Evolutionary conservation across 2,888 invertebrate species (phyloP), one percentile per base, ranked within the genome.

Genomic region (Acanthococcus lagerstroemiae): DNA sequence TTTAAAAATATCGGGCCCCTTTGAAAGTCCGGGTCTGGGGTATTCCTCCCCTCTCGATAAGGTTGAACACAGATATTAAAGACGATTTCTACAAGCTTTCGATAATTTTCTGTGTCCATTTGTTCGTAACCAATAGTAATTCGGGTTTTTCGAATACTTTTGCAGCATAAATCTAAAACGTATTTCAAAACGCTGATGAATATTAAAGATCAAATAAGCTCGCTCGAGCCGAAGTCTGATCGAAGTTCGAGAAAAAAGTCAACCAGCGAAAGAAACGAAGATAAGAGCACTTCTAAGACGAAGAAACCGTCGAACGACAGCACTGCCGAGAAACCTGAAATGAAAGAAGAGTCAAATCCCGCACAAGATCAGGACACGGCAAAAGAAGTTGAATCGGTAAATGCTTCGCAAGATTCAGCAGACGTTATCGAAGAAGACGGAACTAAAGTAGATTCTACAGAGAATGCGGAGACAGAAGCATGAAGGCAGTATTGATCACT

Each of bases 111-210:
- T 37, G 12, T 37, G 7, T 37, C 9, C 7, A 37, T 37, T 9
- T n/a, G n/a, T n/a, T n/a, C n/a, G n/a, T n/a, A 12, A 48, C 17
- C 7, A 17, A 48, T 17, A 6, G 7, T 48, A 17, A 12, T 37
- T 37, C 5, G 2, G 15, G 30, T 15, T 7, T 56, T 44, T 9
- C 17, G 6, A 12, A 12, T 7, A 48, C 7, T 6, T n/a, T 58
- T 58, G 22, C 19, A 58, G 58, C 45, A 58, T 24, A 58, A 46
- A 19, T 44, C 45, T 3, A n/a, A 48, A 46, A 58, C 58, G 7
- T 58, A 58, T 24, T 17, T 24, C 21, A 58, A 58, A 26, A 7
- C 21, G 6, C 19, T 58, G 6, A 44, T 45, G 48, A 58, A 26
- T 58, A 58, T 58, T 19, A 46, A 58, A 58, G 58, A 58, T 17